Percentiles rank a stretch among this genome's conserved stretches.
phyloP scores from a whole-genome alignment of 1,140 invertebrate genomes.

The Chionoecetes opilio region DNA sequence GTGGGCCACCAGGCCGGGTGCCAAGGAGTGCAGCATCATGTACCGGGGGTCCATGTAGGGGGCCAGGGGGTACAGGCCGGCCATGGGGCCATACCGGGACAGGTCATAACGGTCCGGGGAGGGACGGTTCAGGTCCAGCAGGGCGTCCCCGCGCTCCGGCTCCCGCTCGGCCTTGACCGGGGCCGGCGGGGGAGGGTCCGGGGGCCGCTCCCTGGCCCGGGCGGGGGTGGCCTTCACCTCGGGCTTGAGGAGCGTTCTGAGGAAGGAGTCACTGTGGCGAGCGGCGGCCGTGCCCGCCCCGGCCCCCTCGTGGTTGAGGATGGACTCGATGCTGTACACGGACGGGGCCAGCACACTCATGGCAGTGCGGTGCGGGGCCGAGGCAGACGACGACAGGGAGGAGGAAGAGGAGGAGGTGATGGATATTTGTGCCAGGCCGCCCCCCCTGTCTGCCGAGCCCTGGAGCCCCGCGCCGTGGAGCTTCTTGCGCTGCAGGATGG shows the following conservation, averaged over 20 bases:
- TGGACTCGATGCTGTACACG: slow-evolving; percentile 77
- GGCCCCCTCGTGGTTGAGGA: slow-evolving; percentile 71
- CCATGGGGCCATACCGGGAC: slow-evolving; percentile 66
- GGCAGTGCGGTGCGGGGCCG: slow-evolving; percentile 66
- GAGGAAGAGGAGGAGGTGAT: slow-evolving; percentile 31
- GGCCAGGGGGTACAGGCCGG: slow-evolving; percentile 61
- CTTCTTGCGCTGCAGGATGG: slow-evolving; percentile 66
- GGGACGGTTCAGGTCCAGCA: slow-evolving; percentile 58
- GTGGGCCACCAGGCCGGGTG: slow-evolving; percentile 64
- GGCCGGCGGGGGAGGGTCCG: background rate
- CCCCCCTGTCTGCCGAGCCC: slow-evolving; percentile 51
- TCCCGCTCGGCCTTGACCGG: slow-evolving; percentile 68
- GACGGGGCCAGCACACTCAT: slow-evolving; percentile 69
- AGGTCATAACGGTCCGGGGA: slow-evolving; percentile 66
- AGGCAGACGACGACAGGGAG: slow-evolving; percentile 50
- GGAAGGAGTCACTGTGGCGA: slow-evolving; percentile 3
- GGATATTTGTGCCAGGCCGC: background rate
- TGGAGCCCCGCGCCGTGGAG: slow-evolving; percentile 66
- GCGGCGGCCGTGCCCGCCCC: background rate
- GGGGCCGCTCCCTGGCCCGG: slow-evolving; percentile 52
- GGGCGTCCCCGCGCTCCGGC: slow-evolving; percentile 53
- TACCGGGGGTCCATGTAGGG: slow-evolving; percentile 69
- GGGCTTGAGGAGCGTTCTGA: slow-evolving; percentile 53
- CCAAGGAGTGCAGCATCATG: slow-evolving; percentile 71
- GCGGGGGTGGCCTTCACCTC: background rate